phyloP scores from a whole-genome alignment of 2,113 vertebrate species.

The Xenopus laevis region DNA sequence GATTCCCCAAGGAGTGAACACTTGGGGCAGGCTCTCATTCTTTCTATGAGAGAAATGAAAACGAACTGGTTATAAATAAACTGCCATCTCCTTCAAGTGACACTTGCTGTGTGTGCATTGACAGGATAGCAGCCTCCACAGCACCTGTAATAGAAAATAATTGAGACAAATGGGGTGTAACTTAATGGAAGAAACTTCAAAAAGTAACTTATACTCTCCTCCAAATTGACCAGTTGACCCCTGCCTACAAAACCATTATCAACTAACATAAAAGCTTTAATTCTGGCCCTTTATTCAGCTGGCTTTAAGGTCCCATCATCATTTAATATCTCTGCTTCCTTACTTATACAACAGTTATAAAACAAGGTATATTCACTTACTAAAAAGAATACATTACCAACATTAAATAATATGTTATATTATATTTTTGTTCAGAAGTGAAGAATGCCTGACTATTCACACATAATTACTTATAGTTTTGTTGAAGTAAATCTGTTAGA shows the following conservation, averaged over 20 bases:
- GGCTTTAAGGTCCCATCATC: too few species aligned
- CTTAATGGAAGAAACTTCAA: neutral
- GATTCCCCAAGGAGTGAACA: constrained; percentile 44
- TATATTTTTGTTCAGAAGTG: too few species aligned
- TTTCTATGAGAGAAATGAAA: constrained; percentile 47
- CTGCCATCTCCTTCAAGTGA: constrained; percentile 34
- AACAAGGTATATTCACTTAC: too few species aligned
- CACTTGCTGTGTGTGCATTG: constrained; percentile 47
- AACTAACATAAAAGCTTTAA: too few species aligned
- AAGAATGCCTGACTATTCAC: too few species aligned
- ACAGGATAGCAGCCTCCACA: constrained; percentile 14
- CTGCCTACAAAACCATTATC: neutral
- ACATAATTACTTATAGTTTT: too few species aligned
- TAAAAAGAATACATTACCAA: too few species aligned
- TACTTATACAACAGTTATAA: too few species aligned
- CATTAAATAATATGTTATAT: too few species aligned
- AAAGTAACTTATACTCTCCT: neutral
- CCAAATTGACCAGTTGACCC: neutral
- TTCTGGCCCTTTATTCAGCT: too few species aligned
- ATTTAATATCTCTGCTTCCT: too few species aligned
- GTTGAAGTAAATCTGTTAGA: too few species aligned
- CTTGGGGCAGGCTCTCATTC: constrained; percentile 44
- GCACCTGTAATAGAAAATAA: constrained; percentile 3
- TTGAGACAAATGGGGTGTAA: constrained; percentile 8
- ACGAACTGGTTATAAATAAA: constrained; percentile 52